Evolutionary conservation across 2,888 invertebrate genomes (phyloP).

Genomic region (Epirrhoe tristata): DNA sequence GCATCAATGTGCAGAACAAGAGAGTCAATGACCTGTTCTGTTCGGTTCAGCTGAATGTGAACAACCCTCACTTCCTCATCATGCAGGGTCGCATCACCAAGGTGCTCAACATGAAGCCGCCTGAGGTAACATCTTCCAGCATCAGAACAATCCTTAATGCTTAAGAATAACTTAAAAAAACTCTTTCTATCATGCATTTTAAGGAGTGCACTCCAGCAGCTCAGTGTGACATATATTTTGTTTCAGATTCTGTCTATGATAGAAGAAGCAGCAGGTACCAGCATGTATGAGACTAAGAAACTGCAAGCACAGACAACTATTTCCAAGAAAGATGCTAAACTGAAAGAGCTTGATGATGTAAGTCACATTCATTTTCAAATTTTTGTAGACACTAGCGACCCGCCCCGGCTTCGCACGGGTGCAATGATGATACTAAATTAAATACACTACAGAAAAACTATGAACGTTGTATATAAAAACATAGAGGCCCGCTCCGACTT

Average conservation of each 20-base stretch:
- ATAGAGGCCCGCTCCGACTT: no score
- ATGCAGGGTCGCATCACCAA: conserved; percentile 99
- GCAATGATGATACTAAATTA: no score
- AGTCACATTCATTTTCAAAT: conserved; percentile 47
- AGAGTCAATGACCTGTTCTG: conserved; percentile 97
- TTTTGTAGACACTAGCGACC: no score
- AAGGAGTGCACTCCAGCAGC: background rate
- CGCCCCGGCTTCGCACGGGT: no score
- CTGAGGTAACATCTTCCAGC: conserved; percentile 87
- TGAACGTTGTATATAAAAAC: no score
- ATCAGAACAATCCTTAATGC: no score
- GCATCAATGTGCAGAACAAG: conserved; percentile 95
- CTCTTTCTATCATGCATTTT: background rate
- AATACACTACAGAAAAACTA: no score
- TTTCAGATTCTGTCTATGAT: conserved; percentile 97
- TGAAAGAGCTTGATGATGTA: conserved; percentile 93
- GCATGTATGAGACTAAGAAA: conserved; percentile 98
- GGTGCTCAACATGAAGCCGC: conserved; percentile 99
- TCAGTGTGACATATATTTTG: background rate
- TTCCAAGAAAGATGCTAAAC: conserved; percentile 95
- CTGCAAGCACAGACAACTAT: conserved; percentile 94
- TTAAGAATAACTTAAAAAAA: no score
- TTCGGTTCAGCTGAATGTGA: conserved; percentile 98
- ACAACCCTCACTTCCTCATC: conserved; percentile 99
- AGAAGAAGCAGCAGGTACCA: conserved; percentile 99